These are phyloP conservation scores for Dynastes grantii DNA, from an alignment of 2,888 invertebrate genomes.

Conservation along the genomic window DNA sequence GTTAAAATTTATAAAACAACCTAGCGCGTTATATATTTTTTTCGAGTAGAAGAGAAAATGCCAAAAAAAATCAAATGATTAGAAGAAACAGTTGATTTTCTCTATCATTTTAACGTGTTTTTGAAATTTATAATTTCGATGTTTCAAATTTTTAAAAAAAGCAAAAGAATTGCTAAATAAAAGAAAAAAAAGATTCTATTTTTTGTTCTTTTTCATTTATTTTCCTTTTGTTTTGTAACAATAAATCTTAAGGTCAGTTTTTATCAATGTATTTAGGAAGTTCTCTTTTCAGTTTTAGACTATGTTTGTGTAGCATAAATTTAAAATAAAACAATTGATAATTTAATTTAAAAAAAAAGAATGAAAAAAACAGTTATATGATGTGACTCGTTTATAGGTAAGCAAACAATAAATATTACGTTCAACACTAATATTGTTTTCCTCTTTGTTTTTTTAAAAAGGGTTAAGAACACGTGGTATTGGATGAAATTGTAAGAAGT, in stretches of 20 bases:
- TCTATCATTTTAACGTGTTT: too few relatives aligned
- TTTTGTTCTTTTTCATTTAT: slow-evolving; percentile 42
- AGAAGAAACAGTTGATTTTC: too few relatives aligned
- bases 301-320: neutral
- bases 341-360: slow-evolving; percentile 20
- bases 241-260: slow-evolving; percentile 12
- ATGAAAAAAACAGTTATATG: neutral
- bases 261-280: neutral
- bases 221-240: slow-evolving; percentile 13
- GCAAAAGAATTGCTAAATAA: neutral
- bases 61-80: too few relatives aligned
- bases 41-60: too few relatives aligned
- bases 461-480: slow-evolving; percentile 89
- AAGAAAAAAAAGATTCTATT: too few relatives aligned
- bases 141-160: neutral
- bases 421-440: slow-evolving; percentile 79
- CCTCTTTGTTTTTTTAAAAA: slow-evolving; percentile 82
- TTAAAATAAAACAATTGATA: slow-evolving; percentile 28
- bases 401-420: slow-evolving; percentile 60
- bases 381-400: slow-evolving; percentile 58
- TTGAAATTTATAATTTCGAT: neutral
- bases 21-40: too few relatives aligned
- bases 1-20: too few relatives aligned
- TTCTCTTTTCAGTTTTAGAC: slow-evolving; percentile 38
- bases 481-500: slow-evolving; percentile 77